Evolutionary conservation across 2,888 invertebrate species (phyloP), one percentile per base, ranked within the genome.

Genomic region (Andrena bicolor): DNA sequence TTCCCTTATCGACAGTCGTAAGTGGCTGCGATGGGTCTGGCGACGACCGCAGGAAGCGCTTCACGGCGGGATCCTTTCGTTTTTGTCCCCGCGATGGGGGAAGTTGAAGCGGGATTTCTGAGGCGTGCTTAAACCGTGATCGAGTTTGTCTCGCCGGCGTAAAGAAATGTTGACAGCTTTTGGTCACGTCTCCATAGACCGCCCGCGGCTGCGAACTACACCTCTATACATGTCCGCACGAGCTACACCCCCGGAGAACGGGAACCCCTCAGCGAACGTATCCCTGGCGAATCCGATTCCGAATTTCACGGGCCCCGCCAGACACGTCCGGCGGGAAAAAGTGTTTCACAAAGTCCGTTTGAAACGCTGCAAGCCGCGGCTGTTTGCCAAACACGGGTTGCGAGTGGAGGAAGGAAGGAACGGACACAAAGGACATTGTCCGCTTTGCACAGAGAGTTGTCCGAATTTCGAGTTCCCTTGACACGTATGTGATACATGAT

Each of bases 181-280:
- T 88, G 88, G 89, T 90, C 84, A 79, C 85, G 84, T 88, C 83
- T 90, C 86, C 85, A 90, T 89, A 73, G 90, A 89, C 86, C 88
- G 30, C 88, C 88, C 83, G 75, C 16, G 6, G 53, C 58, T 63
- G 20, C 51, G 56, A 76, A 78, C 76, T 70, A 65, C 73, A 2
- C 23, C 32, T 61, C 48, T 69, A 16, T 41, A 78, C 69, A 63
- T 73, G 80, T 76, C 72, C 63, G 69, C 64, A 32, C 69, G 73
- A 75, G 70, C 20, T 77, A 41, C 26, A 51, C 23, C 48, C 41
- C n/a, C 63, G 13, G 35, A 65, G 16, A 28, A 26, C 35, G 41
- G 75, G 28, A 48, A 35, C 61, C 64, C 73, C 65, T 49, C 13
- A 28, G 5, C 2, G 73, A 32, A 71, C 28, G 68, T 74, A 80